phyloP scores from a whole-genome alignment of 2,888 invertebrate genomes.

The Phyllotreta striolata region DNA sequence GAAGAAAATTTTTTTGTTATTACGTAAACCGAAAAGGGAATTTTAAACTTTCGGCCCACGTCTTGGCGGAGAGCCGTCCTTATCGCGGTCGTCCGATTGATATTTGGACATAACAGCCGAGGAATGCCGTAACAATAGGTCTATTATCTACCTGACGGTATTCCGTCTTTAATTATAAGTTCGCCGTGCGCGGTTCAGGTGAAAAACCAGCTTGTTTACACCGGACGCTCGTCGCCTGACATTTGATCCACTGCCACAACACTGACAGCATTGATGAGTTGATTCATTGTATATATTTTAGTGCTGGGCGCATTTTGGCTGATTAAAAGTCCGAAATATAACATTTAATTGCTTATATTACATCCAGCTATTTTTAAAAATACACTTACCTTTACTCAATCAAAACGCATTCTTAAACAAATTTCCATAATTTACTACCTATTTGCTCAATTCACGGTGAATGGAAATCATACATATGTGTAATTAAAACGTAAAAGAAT shows the following conservation, averaged over 20 bases:
- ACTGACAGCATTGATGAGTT: constrained; percentile 48
- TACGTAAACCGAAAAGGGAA: constrained; percentile 11
- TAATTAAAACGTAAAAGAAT: too few species aligned
- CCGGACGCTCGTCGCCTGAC: constrained; percentile 40
- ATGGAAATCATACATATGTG: too few species aligned
- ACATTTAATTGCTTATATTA: too few species aligned
- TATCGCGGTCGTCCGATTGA: constrained; percentile 43
- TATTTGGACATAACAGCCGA: constrained; percentile 56
- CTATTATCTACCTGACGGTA: constrained; percentile 60
- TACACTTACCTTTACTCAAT: too few species aligned
- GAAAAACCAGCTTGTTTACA: constrained; percentile 50
- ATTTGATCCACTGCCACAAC: constrained; percentile 44
- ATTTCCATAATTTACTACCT: too few species aligned
- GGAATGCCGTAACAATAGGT: constrained; percentile 60
- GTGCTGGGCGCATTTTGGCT: too few species aligned
- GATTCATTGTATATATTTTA: constrained; percentile 45
- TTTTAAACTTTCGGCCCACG: constrained; percentile 4
- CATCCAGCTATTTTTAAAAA: too few species aligned
- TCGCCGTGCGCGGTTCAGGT: constrained; percentile 37
- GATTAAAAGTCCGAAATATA: too few species aligned
- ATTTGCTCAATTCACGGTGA: too few species aligned
- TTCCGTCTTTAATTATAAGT: constrained; percentile 56
- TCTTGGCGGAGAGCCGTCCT: constrained; percentile 16
- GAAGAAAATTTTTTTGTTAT: neutral
- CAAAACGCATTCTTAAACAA: too few species aligned